Evolutionary conservation across 2,888 invertebrate species (phyloP), one percentile per base, ranked within the genome.

Genomic region (Oeneis ivallda): DNA sequence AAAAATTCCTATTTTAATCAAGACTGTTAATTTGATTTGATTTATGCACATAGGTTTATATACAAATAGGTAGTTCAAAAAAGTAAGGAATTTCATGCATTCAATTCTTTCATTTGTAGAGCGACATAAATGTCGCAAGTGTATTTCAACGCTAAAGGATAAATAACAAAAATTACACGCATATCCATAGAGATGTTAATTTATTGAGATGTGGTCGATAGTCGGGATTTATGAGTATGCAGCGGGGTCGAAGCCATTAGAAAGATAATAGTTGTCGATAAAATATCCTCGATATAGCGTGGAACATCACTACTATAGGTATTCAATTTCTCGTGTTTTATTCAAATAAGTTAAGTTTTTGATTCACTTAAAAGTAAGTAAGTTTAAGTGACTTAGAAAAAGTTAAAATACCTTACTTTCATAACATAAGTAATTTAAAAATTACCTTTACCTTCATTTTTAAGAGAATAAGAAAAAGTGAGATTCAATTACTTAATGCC

Each of bases 101-200:
- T 26, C 4, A 26, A 26, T 26, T 26, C 26, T 26, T 26, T 26
- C 11, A 11, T 41, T 17, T 9, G 17, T 47, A 15, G 4, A 3
- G 17, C 54, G 15, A 37, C 54, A 17, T 9, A 41, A 13, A 17
- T 19, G 56, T 41, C 56, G 39, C 19, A 19, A 56, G 56, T 56
- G 8, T 13, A 39, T 17, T 39, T 74, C 73, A 72, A 75, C 72
- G 64, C 5, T 13, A 41, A 56, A 56, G 54, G 61, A 86, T 89
- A 88, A 89, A 88, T 89, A 79, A 86, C 81, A 74, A 81, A 87
- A 87, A 89, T 87, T 81, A 85, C 79, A 80, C 75, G 50, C 54
- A 72, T 80, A 74, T 78, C 78, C 76, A 78, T 78, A 78, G 79
- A 84, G 81, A 88, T 88, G 84, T 84, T 84, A 81, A 89, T 87